Evolutionary conservation across 2,797 vertebrate genomes (phyloP).

Genomic region (Tachyglossus aculeatus): DNA sequence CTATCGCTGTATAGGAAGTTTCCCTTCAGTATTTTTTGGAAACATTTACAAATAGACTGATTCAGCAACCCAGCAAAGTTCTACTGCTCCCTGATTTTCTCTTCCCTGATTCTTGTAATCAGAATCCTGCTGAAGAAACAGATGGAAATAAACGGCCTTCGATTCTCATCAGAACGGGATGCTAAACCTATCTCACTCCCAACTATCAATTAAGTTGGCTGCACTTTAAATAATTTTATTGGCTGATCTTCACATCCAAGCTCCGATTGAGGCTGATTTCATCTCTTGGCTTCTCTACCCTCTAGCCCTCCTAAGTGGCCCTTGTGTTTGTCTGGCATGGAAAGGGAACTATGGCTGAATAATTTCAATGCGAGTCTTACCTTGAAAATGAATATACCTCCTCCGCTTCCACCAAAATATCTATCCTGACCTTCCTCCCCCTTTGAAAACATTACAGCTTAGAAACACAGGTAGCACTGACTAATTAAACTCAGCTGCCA

Average conservation of each 20-base stretch:
- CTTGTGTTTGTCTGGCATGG: no score
- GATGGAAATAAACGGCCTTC: not conserved
- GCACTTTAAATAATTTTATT: not conserved
- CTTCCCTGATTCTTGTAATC: not conserved
- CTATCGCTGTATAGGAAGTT: slow-evolving; percentile 26
- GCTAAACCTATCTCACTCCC: not conserved
- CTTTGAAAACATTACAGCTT: not conserved
- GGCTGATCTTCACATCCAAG: not conserved
- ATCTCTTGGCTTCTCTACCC: not conserved
- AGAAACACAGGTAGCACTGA: not conserved
- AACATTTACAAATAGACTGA: slow-evolving; percentile 23
- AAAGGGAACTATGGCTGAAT: no score
- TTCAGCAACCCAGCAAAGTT: not conserved
- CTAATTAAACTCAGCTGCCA: not conserved
- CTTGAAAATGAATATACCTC: not conserved
- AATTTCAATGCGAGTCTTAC: no score
- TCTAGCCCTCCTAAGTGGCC: not conserved
- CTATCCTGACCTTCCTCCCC: not conserved
- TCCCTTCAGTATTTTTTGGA: slow-evolving; percentile 28
- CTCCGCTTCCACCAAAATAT: not conserved
- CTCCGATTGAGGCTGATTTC: no score
- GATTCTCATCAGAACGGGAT: not conserved
- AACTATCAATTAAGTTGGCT: not conserved
- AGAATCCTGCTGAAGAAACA: not conserved
- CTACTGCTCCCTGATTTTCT: not conserved